Percentiles rank a stretch among this genome's conserved stretches.
Conservation (phyloP, 2,888 invertebrate species). For the Drosophila anomalata region DNA sequence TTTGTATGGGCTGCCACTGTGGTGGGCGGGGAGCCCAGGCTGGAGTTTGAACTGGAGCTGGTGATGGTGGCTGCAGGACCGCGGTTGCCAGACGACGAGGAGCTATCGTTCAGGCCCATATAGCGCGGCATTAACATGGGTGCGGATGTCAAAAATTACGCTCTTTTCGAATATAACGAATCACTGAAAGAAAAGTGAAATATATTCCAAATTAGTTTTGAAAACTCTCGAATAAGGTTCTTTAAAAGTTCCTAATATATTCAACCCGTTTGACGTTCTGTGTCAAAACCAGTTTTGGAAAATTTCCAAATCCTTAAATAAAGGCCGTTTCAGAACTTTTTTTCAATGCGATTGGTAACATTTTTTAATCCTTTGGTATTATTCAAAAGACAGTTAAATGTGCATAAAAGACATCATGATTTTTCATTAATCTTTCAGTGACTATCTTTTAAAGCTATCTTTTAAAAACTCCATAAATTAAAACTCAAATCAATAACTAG, state of each 20-base stretch:
- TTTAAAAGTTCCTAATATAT: not conserved
- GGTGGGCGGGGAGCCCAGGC: conserved; percentile 50
- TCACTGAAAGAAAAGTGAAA: not conserved
- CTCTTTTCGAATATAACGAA: not conserved
- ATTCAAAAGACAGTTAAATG: not conserved
- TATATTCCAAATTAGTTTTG: not conserved
- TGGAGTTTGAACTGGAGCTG: conserved; percentile 21
- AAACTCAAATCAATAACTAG: not conserved
- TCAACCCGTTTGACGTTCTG: not conserved
- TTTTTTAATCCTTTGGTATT: not conserved
- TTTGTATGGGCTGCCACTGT: conserved; percentile 72
- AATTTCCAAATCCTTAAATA: not conserved
- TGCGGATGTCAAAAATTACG: conserved; percentile 3
- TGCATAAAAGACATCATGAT: not conserved
- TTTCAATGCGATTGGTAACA: not conserved
- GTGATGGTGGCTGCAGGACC: conserved; percentile 5
- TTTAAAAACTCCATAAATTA: not conserved
- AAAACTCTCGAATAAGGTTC: not conserved
- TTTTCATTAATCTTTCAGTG: not conserved
- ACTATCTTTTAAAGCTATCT: too few species aligned
- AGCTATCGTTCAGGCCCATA: conserved; percentile 56
- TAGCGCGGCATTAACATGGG: conserved; percentile 75
- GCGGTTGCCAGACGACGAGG: conserved; percentile 27
- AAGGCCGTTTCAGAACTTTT: conserved; percentile 17
- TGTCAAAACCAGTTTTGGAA: conserved; percentile 17